Conservation (phyloP, 2,113 vertebrate species). For the Phoenicopterus ruber region DNA sequence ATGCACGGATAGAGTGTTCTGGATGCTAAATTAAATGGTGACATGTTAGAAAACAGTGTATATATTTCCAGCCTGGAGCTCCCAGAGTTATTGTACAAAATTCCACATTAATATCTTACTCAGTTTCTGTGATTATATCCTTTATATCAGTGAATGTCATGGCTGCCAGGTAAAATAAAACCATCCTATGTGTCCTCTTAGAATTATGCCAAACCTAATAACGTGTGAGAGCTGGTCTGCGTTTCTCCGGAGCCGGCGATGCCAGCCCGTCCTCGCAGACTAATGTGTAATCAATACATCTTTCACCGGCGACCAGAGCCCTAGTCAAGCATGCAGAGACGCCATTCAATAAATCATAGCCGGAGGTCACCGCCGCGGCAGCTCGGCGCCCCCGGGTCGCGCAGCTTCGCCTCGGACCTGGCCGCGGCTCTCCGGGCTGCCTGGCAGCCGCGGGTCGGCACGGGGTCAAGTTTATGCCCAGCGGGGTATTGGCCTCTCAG, state of each 20-base stretch:
- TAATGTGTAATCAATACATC: constrained; percentile 66
- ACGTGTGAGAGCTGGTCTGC: neutral
- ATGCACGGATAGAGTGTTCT: neutral
- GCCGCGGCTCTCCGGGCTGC: neutral
- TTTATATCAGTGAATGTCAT: constrained; percentile 64
- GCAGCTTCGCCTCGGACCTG: neutral
- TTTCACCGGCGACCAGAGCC: constrained; percentile 26
- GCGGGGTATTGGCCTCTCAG: neutral
- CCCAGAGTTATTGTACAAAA: constrained; percentile 22
- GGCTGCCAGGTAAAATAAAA: constrained; percentile 64
- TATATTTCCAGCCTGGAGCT: constrained; percentile 28
- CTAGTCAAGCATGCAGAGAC: constrained; percentile 6
- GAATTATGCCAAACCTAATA: constrained; percentile 62
- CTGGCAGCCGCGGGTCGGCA: constrained; percentile 5
- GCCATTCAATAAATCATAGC: constrained; percentile 27
- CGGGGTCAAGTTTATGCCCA: constrained; percentile 52
- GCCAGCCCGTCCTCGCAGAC: constrained; percentile 26
- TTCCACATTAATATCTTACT: constrained; percentile 37
- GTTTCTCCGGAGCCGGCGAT: neutral
- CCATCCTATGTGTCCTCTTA: constrained; percentile 33
- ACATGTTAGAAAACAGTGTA: neutral
- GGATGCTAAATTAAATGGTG: constrained; percentile 46
- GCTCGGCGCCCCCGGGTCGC: neutral
- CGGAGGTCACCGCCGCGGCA: constrained; percentile 22
- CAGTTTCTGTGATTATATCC: constrained; percentile 56